Base-by-base conservation (phyloP, 2,888 invertebrate genomes). In the Lagria hirta region DNA sequence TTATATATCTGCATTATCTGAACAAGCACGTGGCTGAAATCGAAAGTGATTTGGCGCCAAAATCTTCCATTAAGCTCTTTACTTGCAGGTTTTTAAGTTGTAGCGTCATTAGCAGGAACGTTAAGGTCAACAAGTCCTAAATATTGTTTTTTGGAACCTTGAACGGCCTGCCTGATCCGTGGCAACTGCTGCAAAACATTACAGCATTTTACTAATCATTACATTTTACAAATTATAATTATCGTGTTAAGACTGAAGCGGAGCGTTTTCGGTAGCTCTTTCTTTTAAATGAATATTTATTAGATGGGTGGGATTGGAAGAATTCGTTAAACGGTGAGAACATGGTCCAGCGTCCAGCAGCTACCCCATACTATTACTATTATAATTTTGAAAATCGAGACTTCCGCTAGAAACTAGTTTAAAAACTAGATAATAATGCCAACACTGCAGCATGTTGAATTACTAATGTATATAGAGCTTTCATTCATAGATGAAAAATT, bases 41-140 rank as follows among this genome's bases (percentile, higher is more conserved):
- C 41, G 41, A 34, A 36, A 36, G 36, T 30, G 43, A 36, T 36
- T 43, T 43, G 43, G 43, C 43, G 43, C 43, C 43, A 43, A 43
- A 43, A 43, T 32, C 36, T 36, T 16, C 27, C 44, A 44, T 33
- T 27, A 41, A 33, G n/a, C n/a, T n/a, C n/a, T n/a, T 33, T 22
- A 20, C 29, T 29, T 17, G 28, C 26, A 42, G 28, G 27, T 34
- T 34, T 37, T 30, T 34, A 29, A 29, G 22, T 38, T 44, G 44
- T 44, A 48, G 43, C 38, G 34, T 48, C 48, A 38, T 48, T 48
- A 48, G 43, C 36, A 40, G 43, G 40, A 43, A 34, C 36, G 48
- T 35, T 43, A 48, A 48, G 48, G 48, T 48, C 48, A 48, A 41
- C 48, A 48, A 48, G 48, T 48, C 48, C 48, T 40, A 48, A 48